These are phyloP conservation scores for Marronus borbonicus DNA, from an alignment of 2,888 invertebrate species.

Conservation along the genomic window DNA sequence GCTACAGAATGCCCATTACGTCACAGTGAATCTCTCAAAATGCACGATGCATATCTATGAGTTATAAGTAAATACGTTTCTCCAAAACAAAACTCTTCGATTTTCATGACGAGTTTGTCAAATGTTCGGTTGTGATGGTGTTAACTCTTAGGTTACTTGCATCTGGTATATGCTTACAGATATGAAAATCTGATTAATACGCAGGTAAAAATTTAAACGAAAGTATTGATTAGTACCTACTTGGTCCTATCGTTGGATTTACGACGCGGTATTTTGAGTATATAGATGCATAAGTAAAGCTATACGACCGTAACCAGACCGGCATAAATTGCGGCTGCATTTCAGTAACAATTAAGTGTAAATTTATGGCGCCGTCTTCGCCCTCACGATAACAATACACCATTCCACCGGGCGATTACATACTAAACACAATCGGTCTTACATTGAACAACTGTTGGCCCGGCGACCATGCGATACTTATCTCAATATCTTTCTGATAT, in stretches of 20 bases:
- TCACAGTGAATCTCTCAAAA: no score
- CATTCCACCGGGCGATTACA: slow-evolving; percentile 59
- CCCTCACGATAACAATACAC: slow-evolving; percentile 65
- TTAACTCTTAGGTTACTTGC: no score
- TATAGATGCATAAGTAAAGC: slow-evolving; percentile 55
- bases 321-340: slow-evolving; percentile 66
- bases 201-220: slow-evolving; percentile 59
- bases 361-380: slow-evolving; percentile 67
- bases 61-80: no score
- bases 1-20: no score
- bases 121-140: no score
- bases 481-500: slow-evolving; percentile 61
- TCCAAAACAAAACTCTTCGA: no score
- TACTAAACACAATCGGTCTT: slow-evolving; percentile 58
- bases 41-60: no score
- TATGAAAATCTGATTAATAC: background rate
- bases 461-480: slow-evolving; percentile 57
- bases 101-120: no score
- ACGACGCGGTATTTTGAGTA: slow-evolving; percentile 59
- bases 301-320: slow-evolving; percentile 65
- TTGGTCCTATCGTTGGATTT: slow-evolving; percentile 66
- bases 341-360: slow-evolving; percentile 69
- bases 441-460: slow-evolving; percentile 60
- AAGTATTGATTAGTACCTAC: slow-evolving; percentile 66
- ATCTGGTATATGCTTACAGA: background rate